Evolutionary conservation across 2,113 vertebrate genomes (phyloP).

Genomic region (Rhagologus leucostigma): DNA sequence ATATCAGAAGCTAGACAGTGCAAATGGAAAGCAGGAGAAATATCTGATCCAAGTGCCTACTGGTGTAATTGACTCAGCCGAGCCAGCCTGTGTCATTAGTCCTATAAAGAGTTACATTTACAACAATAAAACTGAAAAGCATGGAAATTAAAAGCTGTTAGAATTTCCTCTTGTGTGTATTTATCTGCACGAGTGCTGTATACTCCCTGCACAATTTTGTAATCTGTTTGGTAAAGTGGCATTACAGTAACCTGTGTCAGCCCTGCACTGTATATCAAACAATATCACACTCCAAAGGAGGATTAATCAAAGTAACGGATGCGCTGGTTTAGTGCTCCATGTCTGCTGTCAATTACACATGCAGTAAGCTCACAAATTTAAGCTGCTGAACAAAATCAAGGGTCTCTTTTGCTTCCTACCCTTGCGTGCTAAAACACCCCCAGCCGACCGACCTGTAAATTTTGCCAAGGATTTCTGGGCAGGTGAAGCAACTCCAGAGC

Average conservation of each 20-base stretch:
- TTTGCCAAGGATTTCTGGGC: background rate
- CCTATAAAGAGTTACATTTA: constrained; percentile 79
- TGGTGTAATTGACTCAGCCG: constrained; percentile 73
- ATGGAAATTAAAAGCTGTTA: constrained; percentile 83
- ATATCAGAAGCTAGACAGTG: constrained; percentile 68
- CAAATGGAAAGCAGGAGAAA: constrained; percentile 67
- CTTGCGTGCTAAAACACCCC: background rate
- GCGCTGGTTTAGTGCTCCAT: background rate
- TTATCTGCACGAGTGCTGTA: constrained; percentile 68
- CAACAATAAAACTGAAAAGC: constrained; percentile 82
- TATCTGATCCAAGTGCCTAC: constrained; percentile 76
- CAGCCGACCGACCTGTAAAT: background rate
- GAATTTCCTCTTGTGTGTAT: constrained; percentile 76
- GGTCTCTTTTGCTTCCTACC: background rate
- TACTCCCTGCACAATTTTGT: constrained; percentile 64
- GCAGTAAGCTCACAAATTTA: background rate
- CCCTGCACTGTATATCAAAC: constrained; percentile 57
- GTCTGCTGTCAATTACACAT: constrained; percentile 19
- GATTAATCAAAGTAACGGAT: constrained; percentile 50
- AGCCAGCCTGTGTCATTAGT: constrained; percentile 76
- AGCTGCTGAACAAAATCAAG: background rate
- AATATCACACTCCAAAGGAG: constrained; percentile 59
- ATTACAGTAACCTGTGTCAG: constrained; percentile 66
- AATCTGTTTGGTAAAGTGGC: constrained; percentile 71
- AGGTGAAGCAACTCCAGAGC: background rate